phyloP scores from a whole-genome alignment of 2,797 vertebrate species.

The Sebastes flavidus region DNA sequence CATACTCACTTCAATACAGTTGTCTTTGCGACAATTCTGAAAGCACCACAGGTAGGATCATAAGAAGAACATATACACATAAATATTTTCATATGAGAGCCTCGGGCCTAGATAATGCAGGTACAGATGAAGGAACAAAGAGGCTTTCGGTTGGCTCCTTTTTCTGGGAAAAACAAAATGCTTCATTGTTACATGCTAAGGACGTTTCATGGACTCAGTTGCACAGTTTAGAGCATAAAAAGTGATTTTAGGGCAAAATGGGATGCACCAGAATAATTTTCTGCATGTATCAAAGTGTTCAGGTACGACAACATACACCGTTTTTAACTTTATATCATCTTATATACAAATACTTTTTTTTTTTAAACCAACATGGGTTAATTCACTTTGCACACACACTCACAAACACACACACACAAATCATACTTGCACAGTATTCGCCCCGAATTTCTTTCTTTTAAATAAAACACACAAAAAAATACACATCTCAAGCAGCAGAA shows the following conservation, averaged over 20 bases:
- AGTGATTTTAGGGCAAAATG: conserved; percentile 18
- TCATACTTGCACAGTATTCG: conserved; percentile 36
- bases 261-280: conserved; percentile 31
- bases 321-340: conserved; percentile 69
- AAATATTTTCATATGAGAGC: conserved; percentile 57
- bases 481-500: conserved; percentile 70
- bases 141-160: conserved; percentile 29
- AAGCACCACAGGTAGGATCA: conserved; percentile 77
- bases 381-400: conserved; percentile 46
- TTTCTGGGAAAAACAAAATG: conserved; percentile 48
- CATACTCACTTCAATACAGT: conserved; percentile 69
- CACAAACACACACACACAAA: conserved; percentile 12
- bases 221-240: conserved; percentile 50
- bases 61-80: conserved; percentile 61
- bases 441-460: conserved; percentile 39
- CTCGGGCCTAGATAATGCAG: conserved; percentile 29
- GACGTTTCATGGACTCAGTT: conserved; percentile 50
- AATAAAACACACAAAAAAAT: conserved; percentile 62
- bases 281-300: conserved; percentile 59
- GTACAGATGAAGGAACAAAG: conserved; percentile 13
- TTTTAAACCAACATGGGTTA: conserved; percentile 53
- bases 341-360: conserved; percentile 69
- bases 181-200: conserved; percentile 62
- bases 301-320: conserved; percentile 52
- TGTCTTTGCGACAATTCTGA: conserved; percentile 65